Percentiles rank a stretch among this genome's conserved stretches.
These are phyloP conservation scores for Aphaenogaster floridana DNA, from an alignment of 1,140 invertebrate genomes.

Conservation along the genomic window DNA sequence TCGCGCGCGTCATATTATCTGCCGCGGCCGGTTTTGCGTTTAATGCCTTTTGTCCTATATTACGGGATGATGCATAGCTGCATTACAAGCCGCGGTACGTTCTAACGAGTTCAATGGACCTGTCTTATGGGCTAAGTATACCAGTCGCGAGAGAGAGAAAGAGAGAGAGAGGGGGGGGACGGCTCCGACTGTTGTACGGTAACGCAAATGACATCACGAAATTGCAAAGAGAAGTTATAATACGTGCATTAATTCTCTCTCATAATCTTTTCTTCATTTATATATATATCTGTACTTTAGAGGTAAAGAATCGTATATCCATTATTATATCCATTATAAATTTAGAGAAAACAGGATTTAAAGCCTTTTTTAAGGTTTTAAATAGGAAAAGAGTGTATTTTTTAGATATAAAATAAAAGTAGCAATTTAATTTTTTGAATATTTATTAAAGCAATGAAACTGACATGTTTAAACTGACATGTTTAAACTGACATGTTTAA, in stretches of 20 bases:
- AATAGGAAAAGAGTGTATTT: no score
- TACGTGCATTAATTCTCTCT: neutral
- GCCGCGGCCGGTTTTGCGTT: constrained; percentile 63
- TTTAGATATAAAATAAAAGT: no score
- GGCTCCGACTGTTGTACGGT: neutral
- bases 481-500: no score
- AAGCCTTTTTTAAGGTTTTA: no score
- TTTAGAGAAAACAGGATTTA: no score
- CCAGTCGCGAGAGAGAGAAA: constrained; percentile 6
- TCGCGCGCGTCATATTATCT: constrained; percentile 33
- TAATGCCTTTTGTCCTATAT: constrained; percentile 71
- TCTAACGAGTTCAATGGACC: constrained; percentile 80
- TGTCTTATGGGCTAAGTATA: constrained; percentile 71
- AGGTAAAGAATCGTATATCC: no score
- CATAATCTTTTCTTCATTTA: neutral
- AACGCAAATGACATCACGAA: neutral
- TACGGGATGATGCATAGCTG: constrained; percentile 57
- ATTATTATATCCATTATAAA: no score
- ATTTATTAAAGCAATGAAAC: no score
- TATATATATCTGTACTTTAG: no score
- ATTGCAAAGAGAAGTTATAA: neutral
- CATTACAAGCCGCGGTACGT: constrained; percentile 39
- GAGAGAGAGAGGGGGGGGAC: neutral
- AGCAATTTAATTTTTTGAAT: no score
- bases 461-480: no score